These are phyloP conservation scores for Phalera bucephala DNA, from an alignment of 2,888 invertebrate genomes.

Conservation along the genomic window DNA sequence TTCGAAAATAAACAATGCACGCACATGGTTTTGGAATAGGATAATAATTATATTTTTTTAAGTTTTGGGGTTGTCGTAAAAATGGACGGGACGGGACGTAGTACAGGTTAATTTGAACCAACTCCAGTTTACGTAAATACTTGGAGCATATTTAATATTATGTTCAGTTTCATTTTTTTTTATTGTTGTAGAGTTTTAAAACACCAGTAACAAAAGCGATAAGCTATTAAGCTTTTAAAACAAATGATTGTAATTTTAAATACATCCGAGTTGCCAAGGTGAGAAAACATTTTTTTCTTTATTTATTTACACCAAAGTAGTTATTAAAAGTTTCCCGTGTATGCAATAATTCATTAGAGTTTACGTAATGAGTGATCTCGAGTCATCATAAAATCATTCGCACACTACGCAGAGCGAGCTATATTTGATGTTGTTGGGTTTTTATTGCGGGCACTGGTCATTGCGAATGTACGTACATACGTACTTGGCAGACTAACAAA, in stretches of 20 bases:
- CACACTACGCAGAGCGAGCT: neutral
- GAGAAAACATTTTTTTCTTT: too few relatives aligned
- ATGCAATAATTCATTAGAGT: neutral
- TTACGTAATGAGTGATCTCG: neutral
- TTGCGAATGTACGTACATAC: neutral
- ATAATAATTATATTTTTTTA: neutral
- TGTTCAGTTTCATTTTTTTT: too few relatives aligned
- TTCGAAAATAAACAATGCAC: conserved; percentile 61
- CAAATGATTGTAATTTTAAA: too few relatives aligned
- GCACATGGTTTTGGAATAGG: conserved; percentile 43
- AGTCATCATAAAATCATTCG: neutral
- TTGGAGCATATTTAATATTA: too few relatives aligned
- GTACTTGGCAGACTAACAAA: too few relatives aligned
- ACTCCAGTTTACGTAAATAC: too few relatives aligned
- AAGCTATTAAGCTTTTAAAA: too few relatives aligned
- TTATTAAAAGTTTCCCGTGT: neutral
- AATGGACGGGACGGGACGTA: neutral
- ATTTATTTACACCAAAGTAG: neutral
- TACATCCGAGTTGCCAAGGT: too few relatives aligned
- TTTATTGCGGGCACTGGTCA: neutral
- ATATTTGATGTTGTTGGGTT: neutral
- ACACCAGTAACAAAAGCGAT: too few relatives aligned
- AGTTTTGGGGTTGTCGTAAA: conserved; percentile 5
- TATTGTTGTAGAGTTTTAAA: too few relatives aligned
- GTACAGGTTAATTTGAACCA: too few relatives aligned